Evolutionary conservation across 1,140 invertebrate genomes (phyloP), one percentile per base, ranked within the genome.

Genomic region (Zaprionus africanus): DNA sequence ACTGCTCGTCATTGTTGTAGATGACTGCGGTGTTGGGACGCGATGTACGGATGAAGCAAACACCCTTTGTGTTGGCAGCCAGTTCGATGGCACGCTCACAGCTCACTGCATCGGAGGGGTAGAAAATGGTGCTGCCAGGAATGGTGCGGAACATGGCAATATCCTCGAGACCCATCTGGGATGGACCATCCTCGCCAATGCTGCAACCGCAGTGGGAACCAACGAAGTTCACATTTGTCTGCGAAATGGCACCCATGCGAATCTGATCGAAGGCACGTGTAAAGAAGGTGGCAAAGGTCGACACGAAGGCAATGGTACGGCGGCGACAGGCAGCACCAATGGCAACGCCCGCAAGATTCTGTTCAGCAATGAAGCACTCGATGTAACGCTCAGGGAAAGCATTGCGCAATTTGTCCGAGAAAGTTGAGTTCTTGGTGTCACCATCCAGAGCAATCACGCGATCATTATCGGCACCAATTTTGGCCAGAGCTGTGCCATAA

Each of bases 81-180:
- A 99, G 91, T 94, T 99, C 99, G 31, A 98, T 96, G 1, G 99
- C 97, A 57, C 98, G 94, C 93, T 99, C 99, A 26, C 96, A 95
- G 43, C 97, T 97, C 9, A 99, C 98, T 4, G 98, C 99, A 94
- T 99, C 99, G 73, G 95, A 95, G 15, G 99, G 99, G 93, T 99
- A 99, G 93, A 99, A 99, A 0, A 99, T 96, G 3, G 98, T 99
- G 67, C 96, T 95, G 51, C 96, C 96, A 41, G 99, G 98, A 78
- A 99, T 96, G 12, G 96, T 93, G 60, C 99, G 95, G 95, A 99
- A 99, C 95, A 99, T 95, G 1, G 98, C 97, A 43, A 99, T 93
- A 93, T 99, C 99, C 94, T 99, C 99, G 0, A 99, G 94, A 51
- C 97, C 99, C 99, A 99, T 99, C 94, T 99, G 99, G 58, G 97